phyloP scores from a whole-genome alignment of 2,888 invertebrate genomes.

The Lasioglossum oenotherae region DNA sequence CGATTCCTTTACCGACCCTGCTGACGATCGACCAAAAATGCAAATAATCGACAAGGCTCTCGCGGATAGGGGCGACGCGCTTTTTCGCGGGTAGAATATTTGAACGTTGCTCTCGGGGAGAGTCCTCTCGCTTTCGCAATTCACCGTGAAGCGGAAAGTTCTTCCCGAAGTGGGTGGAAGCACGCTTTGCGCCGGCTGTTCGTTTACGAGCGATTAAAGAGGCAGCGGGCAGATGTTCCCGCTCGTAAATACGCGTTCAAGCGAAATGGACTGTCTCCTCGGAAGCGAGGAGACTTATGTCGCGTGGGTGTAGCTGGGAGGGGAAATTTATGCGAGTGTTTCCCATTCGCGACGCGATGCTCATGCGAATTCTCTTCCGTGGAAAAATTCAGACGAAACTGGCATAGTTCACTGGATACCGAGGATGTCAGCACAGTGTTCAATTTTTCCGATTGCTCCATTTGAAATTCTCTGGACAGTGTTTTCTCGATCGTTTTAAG shows the following conservation, averaged over 20 bases:
- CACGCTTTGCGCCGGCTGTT: neutral
- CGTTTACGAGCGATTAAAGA: neutral
- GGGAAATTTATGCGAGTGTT: neutral
- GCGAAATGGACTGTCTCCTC: neutral
- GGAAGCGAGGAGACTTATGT: neutral
- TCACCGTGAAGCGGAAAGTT: neutral
- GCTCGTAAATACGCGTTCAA: constrained; percentile 13
- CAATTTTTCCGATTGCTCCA: too few relatives aligned
- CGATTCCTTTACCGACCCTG: neutral
- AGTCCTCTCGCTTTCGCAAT: neutral
- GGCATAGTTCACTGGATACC: neutral
- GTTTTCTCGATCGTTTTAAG: too few relatives aligned
- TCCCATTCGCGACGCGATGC: neutral
- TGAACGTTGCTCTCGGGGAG: neutral
- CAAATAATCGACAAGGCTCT: neutral
- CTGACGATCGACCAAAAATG: neutral
- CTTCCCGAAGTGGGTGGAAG: neutral
- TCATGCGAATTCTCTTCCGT: neutral
- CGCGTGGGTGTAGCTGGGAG: neutral
- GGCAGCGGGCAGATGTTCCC: neutral
- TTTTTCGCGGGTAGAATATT: neutral
- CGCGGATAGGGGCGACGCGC: neutral
- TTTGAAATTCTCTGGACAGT: too few relatives aligned
- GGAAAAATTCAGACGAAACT: neutral
- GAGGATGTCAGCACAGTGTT: too few relatives aligned